A percentile compares a stretch with the other conserved stretches of the same genome.
Conservation (phyloP, 2,113 vertebrate species). For the Otis tarda region DNA sequence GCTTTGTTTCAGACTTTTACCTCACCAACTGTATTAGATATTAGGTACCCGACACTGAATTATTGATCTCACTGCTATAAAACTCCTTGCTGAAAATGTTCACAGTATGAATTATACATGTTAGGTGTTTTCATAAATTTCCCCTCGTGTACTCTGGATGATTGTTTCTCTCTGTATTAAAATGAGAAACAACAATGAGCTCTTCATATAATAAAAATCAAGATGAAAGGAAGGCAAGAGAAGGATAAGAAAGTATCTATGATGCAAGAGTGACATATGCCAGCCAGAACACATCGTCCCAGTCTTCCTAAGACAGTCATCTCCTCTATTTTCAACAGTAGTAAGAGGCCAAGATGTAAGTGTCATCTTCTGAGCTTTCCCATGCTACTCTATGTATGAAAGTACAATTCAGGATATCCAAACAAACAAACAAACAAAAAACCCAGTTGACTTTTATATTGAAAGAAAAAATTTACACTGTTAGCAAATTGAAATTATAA, state of each 20-base stretch:
- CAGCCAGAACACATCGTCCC: neutral
- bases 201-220: neutral
- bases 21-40: neutral
- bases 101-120: neutral
- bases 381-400: neutral
- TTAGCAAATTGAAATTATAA: neutral
- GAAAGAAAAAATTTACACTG: neutral
- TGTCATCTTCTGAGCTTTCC: neutral
- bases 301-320: neutral
- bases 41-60: neutral
- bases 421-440: neutral
- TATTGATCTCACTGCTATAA: neutral
- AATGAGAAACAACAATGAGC: neutral
- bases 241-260: neutral
- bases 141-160: neutral
- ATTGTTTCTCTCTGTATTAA: neutral
- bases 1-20: neutral
- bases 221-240: neutral
- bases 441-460: neutral
- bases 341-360: neutral
- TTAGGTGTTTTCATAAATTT: constrained; percentile 2
- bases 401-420: neutral
- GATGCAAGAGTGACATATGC: neutral
- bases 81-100: neutral
- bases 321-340: neutral